Conservation (phyloP, 2,888 invertebrate species). For the Hyles lineata region DNA sequence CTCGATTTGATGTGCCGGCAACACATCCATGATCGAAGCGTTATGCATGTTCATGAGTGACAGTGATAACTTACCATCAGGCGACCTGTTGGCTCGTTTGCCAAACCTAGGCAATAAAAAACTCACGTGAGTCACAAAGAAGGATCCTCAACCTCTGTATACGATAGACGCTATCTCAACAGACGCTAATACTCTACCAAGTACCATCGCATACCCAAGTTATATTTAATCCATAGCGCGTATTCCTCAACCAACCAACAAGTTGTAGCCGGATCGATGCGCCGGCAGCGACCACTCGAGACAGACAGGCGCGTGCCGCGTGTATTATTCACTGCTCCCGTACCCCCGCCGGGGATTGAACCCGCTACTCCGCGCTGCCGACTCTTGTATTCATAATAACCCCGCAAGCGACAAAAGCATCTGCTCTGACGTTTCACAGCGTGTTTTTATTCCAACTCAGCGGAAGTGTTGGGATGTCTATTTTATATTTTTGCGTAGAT, state of each 20-base stretch:
- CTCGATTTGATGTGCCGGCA: too few species aligned
- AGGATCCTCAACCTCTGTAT: too few species aligned
- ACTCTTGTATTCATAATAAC: neutral
- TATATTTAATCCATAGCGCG: neutral
- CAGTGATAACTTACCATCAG: too few species aligned
- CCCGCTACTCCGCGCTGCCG: neutral
- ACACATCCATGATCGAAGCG: too few species aligned
- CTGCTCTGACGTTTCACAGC: neutral
- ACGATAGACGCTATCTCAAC: too few species aligned
- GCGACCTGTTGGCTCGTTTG: too few species aligned
- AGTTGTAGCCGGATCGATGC: slow-evolving; percentile 7
- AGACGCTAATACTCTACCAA: too few species aligned
- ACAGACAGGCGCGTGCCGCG: slow-evolving; percentile 7
- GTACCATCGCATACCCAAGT: too few species aligned
- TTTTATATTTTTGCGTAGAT: neutral
- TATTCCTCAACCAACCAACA: neutral
- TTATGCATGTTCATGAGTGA: too few species aligned
- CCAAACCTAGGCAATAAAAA: too few species aligned
- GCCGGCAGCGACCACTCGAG: slow-evolving; percentile 13
- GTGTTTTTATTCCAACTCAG: neutral
- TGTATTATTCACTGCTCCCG: neutral
- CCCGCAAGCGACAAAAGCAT: neutral
- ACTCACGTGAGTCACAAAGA: too few species aligned
- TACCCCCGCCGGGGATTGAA: slow-evolving; percentile 19
- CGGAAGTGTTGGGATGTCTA: neutral